Evolutionary conservation across 2,113 vertebrate species (phyloP).

Genomic region (Eubucco bourcierii): DNA sequence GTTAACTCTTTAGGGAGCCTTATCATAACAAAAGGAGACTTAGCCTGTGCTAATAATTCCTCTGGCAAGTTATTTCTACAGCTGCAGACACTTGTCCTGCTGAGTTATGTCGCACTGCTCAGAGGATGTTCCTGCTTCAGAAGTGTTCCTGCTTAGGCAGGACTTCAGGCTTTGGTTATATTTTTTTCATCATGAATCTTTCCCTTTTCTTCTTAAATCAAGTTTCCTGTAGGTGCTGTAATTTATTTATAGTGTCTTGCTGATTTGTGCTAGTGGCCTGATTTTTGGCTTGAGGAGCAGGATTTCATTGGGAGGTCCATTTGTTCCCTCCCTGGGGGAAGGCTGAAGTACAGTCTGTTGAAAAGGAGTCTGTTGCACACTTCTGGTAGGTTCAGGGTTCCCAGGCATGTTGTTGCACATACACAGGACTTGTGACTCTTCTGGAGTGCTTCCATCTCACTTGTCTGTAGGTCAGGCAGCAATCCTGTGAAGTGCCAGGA

Average conservation of each 20-base stretch:
- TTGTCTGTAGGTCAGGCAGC: not conserved
- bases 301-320: not conserved
- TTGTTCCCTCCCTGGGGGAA: not conserved
- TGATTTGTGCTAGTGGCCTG: not conserved
- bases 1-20: slow-evolving; percentile 27
- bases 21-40: not conserved
- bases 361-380: not conserved
- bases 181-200: not conserved
- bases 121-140: not conserved
- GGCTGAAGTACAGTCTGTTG: not conserved
- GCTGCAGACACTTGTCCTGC: not conserved
- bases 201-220: not conserved
- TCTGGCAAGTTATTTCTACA: not conserved
- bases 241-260: not conserved
- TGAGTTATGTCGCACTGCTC: not conserved
- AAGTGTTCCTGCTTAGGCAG: not conserved
- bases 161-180: not conserved
- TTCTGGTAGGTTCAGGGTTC: not conserved
- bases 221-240: not conserved
- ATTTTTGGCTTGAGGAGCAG: not conserved
- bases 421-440: not conserved
- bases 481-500: not conserved
- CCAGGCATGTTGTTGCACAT: not conserved
- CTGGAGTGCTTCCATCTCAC: fast-evolving
- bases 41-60: not conserved